Evolutionary conservation across 2,888 invertebrate species (phyloP).

Genomic region (Mystacides longicornis): DNA sequence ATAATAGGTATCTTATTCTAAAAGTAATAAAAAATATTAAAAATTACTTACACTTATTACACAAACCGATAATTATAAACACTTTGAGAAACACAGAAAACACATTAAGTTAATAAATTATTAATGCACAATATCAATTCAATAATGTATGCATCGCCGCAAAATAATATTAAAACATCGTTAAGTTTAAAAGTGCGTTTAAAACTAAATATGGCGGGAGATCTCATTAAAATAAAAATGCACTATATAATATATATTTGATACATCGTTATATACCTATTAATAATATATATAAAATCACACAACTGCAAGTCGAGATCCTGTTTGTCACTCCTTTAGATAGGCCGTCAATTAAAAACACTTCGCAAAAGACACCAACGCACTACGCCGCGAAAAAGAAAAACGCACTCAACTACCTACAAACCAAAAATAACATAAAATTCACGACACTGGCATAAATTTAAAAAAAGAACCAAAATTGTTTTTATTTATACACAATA

Average conservation of each 20-base stretch:
- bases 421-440: background rate
- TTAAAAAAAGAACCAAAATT: background rate
- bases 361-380: conserved; percentile 7
- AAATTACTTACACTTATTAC: background rate
- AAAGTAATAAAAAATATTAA: background rate
- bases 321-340: conserved; percentile 10
- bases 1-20: too few species aligned
- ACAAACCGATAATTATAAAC: background rate
- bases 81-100: background rate
- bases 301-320: background rate
- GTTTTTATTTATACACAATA: too few species aligned
- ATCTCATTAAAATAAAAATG: conserved; percentile 6
- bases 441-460: background rate
- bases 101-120: background rate
- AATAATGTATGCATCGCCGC: background rate
- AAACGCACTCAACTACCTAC: background rate
- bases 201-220: background rate
- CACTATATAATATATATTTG: background rate
- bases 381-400: background rate
- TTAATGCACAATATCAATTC: background rate
- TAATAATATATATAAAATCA: conserved; percentile 5
- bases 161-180: background rate
- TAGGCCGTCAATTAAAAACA: conserved; percentile 11
- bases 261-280: background rate
- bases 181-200: background rate